Evolutionary conservation across 2,888 invertebrate species (phyloP), one percentile per base, ranked within the genome.

Genomic region (Cotesia congregata): DNA sequence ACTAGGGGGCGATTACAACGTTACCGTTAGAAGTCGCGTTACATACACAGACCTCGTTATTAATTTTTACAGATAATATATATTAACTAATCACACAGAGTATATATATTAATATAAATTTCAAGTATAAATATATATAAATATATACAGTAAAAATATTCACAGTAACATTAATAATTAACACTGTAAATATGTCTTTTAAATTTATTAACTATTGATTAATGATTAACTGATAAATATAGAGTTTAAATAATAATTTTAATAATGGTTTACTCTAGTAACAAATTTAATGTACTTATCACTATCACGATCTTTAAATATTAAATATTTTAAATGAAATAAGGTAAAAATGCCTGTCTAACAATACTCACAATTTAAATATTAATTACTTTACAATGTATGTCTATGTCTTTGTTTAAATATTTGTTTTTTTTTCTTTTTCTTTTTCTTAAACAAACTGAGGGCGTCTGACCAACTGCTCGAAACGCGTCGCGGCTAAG

Each of bases 331-430:
- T 59, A 9, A 30, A 62, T 6, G 30, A 30, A n/a, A 39, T n/a
- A 67, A 15, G 67, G 9, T 40, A 39, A 67, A 59, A 17, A 6
- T n/a, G 41, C 64, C 20, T 74, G 38, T 67, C 61, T 72, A 72
- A 76, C 65, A 76, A 76, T 76, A 76, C 76, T 76, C 76, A 67
- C 41, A 9, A 67, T 60, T 72, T 72, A 61, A 6, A 72, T 40
- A 61, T 15, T 61, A n/a, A 38, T 72, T 1, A 6, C 17, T 40
- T 12, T 15, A 6, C 3, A 20, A 41, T 69, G 5, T 62, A 12
- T 70, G 7, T 62, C 15, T 50, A 50, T 50, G 50, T 50, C 50
- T 50, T 50, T 50, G 17, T 74, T 15, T 12, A 38, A 9, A 67
- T 71, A 59, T 39, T 67, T 20, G 59, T 30, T 76, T 39, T 71